Evolutionary conservation across 2,797 vertebrate genomes (phyloP), one percentile per base, ranked within the genome.

Genomic region (Malacoctenus gilli): DNA sequence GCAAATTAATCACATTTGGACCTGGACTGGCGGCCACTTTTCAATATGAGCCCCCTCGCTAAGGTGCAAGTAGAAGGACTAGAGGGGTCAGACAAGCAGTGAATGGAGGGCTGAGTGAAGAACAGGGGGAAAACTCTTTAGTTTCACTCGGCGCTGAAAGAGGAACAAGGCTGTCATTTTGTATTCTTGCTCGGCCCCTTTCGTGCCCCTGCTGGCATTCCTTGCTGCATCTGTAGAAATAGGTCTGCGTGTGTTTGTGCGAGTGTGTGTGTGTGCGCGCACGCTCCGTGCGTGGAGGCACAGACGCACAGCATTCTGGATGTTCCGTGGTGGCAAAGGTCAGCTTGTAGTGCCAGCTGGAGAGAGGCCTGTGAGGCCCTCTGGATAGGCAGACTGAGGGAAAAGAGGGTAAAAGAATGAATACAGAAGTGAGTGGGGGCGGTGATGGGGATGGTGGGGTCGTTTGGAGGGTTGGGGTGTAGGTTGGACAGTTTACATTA

Each of bases 1-100:
- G 85, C 92, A 95, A 94, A 95, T 96, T 93, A 95, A 96, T 96
- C 94, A 96, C 91, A 94, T 92, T 92, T 92, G 86, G 87, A 21
- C 22, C 19, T 61, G 43, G 87, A 94, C 92, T 91, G 90, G 92
- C 89, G 89, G 84, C 79, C 85, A 87, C 87, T 92, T 89, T 92
- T 84, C 77, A 83, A 75, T 84, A 85, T 77, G 85, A 91, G 83
- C 85, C 80, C 78, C 19, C 79, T 88, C 72, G 79, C 92, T 88
- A 92, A 93, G 92, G 90, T 87, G 85, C 71, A 89, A 83, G 76
- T 83, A 90, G 86, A 88, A 74, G 85, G 91, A 91, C 88, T 57
- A 4, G 12, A 75, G 72, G 89, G 88, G 89, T 90, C 87, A 89
- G 83, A 79, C 77, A 58, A 43, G 78, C 74, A 77, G 79, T 80